Evolutionary conservation across 2,888 invertebrate genomes (phyloP), one percentile per base, ranked within the genome.

Genomic region (Thera obeliscata): DNA sequence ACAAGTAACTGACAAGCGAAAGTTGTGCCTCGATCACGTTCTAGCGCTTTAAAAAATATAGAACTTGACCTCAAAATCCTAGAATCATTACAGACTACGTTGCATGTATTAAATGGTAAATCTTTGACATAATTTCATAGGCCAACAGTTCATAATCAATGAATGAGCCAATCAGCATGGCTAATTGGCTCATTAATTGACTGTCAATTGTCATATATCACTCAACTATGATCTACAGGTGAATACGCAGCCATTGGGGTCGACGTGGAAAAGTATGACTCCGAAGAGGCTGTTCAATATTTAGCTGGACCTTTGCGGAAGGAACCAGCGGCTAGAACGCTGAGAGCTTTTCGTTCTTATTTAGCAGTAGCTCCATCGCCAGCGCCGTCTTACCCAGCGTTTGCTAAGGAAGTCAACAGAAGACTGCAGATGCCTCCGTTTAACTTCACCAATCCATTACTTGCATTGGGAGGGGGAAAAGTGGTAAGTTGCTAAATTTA

Each of bases 161-260:
- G 48, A 35, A 8, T 35, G 3, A 50, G 7, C 52, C 55, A 36
- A 36, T 55, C 55, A 55, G 33, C 3, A 22, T 22, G 22, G 22
- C 22, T 22, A 22, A 22, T 22, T 22, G 22, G 22, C 22, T 22
- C 22, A 22, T 22, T 22, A 22, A 22, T 22, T 8, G 55, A 2
- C 1, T 35, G 65, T 61, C 62, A 57, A 43, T 65, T 61, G 62
- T 57, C 52, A 48, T 56, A 49, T 22, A 6, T 22, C 49, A 54
- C 41, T 61, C 48, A 64, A 69, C 36, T 48, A 62, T 69, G 54
- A 60, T 66, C 55, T 78, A 46, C 87, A 96, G 97, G 98, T n/a
- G 97, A 98, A 84, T 99, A 98, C 85, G 98, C 98, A 84, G 98
- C 98, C 1, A 96, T 98, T 35, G 98, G 98, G 4, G 97, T 98